Base-by-base conservation (phyloP, 2,797 vertebrate genomes). In the Poecilia velifera region DNA sequence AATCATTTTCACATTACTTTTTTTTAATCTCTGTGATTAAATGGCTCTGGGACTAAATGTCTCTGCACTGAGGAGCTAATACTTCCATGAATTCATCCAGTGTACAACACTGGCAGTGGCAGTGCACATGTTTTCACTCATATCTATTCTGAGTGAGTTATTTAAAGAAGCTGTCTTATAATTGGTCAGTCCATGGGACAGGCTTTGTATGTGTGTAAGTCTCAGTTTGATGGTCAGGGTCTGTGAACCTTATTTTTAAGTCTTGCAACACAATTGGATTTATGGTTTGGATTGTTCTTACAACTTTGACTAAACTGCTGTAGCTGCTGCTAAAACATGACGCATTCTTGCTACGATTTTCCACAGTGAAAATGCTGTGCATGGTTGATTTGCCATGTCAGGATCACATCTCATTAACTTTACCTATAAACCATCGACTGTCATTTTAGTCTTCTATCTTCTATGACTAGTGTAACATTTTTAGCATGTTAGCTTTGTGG, bases 1-100 rank as follows among this genome's bases (percentile, higher is more conserved):
- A 87, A 87, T 81, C 31, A 45, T 73, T 47, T 77, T 72, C 70
- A 71, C 74, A 74, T 46, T 64, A 66, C 73, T 51, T 14, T 2
- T 2, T 68, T 2, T 64, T 22, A 1, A 34, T 46, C 53, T 18
- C 39, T 16, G 36, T 25, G 51, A 25, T 22, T 53, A 53, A 85
- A 78, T 72, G 46, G 20, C 49, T 79, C 84, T 39, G 73, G 12
- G 22, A 76, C 3, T n/a, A 47, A 84, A 78, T 74, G 51, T 64
- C 2, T 18, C 28, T 62, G 76, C 31, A 55, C 72, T 31, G 20
- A 51, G 77, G 78, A 74, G 77, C 31, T 13, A 6, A 57, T 10
- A 53, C 28, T 9, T 6, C 53, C 13, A 57, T n/a, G 66, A 86
- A 76, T 10, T 34, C 59, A 75, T 34, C 66, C 86, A 74, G 82